Percentiles rank a stretch among this genome's conserved stretches.
phyloP scores from a whole-genome alignment of 2,888 invertebrate genomes.

The Macrophya annulata region DNA sequence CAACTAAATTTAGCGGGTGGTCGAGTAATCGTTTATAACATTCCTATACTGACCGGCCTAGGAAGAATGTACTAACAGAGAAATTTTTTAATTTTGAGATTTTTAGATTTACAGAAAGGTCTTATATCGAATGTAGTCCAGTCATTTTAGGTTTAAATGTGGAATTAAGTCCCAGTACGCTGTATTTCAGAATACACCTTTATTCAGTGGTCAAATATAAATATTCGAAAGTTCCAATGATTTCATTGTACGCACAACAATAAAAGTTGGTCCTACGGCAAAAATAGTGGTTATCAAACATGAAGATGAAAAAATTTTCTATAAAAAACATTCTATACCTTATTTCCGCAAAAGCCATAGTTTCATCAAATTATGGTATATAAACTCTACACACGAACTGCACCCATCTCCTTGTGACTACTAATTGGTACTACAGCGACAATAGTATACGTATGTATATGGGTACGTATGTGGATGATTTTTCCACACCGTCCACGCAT shows the following conservation, averaged over 20 bases:
- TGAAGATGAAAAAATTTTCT: neutral
- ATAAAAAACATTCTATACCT: neutral
- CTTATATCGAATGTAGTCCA: neutral
- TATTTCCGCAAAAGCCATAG: neutral
- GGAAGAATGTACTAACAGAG: no score
- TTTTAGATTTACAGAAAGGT: no score
- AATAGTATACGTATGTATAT: no score
- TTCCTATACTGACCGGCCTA: neutral
- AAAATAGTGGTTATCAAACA: slow-evolving; percentile 19
- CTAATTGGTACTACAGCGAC: neutral
- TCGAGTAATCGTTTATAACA: neutral
- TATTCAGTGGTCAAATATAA: neutral
- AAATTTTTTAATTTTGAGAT: no score
- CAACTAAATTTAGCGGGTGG: neutral
- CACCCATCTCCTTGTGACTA: neutral
- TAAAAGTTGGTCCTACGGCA: slow-evolving; percentile 22
- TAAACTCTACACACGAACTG: neutral
- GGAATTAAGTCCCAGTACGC: slow-evolving; percentile 18
- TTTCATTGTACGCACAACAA: slow-evolving; percentile 34
- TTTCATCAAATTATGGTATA: slow-evolving; percentile 21
- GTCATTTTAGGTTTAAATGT: neutral
- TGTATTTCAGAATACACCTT: slow-evolving; percentile 16
- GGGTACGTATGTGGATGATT: no score
- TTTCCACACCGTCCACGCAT: no score
- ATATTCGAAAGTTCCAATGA: slow-evolving; percentile 21